Conservation (phyloP, 2,888 invertebrate genomes). For the Phragmatobia fuliginosa region DNA sequence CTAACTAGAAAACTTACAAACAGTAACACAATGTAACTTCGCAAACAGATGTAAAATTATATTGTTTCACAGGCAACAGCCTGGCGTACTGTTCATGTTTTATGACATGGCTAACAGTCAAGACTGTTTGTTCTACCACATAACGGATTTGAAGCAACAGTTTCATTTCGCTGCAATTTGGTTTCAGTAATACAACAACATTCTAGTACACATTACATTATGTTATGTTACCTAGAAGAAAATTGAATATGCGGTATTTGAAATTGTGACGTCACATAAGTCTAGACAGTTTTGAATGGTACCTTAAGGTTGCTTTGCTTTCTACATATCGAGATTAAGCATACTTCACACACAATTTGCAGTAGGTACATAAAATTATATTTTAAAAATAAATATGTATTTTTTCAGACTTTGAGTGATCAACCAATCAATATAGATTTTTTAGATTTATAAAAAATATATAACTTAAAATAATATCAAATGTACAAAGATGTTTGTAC, state of each 20-base stretch:
- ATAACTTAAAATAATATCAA: too few species aligned
- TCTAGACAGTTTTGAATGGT: too few species aligned
- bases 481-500: too few species aligned
- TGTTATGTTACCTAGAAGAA: background rate
- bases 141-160: conserved; percentile 23
- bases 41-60: conserved; percentile 25
- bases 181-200: background rate
- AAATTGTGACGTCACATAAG: background rate
- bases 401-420: too few species aligned
- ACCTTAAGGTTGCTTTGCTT: background rate
- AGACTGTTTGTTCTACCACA: conserved; percentile 22
- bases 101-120: conserved; percentile 29
- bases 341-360: too few species aligned
- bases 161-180: background rate
- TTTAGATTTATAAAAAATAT: too few species aligned
- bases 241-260: background rate
- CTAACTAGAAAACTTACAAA: conserved; percentile 19
- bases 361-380: too few species aligned
- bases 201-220: background rate
- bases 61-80: conserved; percentile 35
- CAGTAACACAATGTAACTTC: conserved; percentile 8
- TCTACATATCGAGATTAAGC: too few species aligned
- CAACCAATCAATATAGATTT: too few species aligned
- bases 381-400: too few species aligned
- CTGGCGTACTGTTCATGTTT: conserved; percentile 38